Base-by-base conservation (phyloP, 2,797 vertebrate genomes). In the Manis crassicaudata region DNA sequence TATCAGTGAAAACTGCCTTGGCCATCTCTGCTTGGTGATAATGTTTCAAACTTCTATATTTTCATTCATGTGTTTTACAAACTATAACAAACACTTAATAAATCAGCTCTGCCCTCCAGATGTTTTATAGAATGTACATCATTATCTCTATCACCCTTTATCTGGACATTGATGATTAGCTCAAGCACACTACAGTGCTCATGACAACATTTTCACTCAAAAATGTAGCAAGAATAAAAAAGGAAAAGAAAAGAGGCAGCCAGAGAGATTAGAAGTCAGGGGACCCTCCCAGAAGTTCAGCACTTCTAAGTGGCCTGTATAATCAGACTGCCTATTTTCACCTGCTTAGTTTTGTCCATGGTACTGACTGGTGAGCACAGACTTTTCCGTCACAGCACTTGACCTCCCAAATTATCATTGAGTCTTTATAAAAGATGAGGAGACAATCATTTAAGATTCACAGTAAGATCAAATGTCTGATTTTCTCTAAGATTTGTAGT, bases 361-460 rank as follows among this genome's bases (percentile, higher is more conserved):
- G 10, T 77, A 35, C 16, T 90, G 10, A 94, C 29, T 60, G 43
- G 32, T 80, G 52, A 88, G 32, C 18, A 23, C 40, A 5, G 14
- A 27, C 65, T 84, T 46, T 92, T 65, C 52, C 40, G 58, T 52
- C 14, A 46, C 6, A 88, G 25, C 7, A 58, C 62, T 92, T 21
- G 76, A 54, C n/a, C n/a, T 92, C 1, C 9, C 13, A 62, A 72
- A 50, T 46, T 23, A 89, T 27, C 25, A 58, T 86, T 50, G 37
- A 96, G 46, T 84, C 29, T 81, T 92, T 88, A 63, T 60, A 82
- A 63, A 77, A 72, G 27, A 72, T 79, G 27, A 88, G 85, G n/a
- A 37, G 52, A 10, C 0, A 92, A 60, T 50, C 9, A 86, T 37
- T 62, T 56, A 35, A 5, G 6, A 91, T 76, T 92, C 72, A 95